Evolutionary conservation across 1,140 invertebrate genomes (phyloP), one percentile per base, ranked within the genome.

Genomic region (Adoxophyes honmai): DNA sequence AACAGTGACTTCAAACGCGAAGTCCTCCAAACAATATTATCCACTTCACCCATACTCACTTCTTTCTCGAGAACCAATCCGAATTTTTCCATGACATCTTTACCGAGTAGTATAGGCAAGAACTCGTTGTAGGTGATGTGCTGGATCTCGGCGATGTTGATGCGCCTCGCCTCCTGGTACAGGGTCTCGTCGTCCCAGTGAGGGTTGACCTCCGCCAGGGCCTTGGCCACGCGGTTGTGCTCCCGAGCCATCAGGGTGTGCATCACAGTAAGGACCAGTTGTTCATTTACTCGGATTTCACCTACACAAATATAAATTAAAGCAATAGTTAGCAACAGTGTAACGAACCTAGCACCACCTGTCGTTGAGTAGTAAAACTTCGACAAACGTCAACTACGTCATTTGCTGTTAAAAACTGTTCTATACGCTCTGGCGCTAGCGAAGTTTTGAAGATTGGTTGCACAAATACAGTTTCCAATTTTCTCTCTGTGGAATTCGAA

Each of bases 101-200:
- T 97, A 9, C 98, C 97, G 4, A 99, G 90, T 6, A 99, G 87
- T 73, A 98, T 96, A 13, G 98, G 98, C 52, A 99, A 85, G 85
- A 97, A 99, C 89, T 99, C 97, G 75, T 97, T 98, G 86, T 94
- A 98, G 0, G 96, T 98, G 37, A 99, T 95, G 70, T 98, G 97
- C 81, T 99, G 97, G 51, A 97, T 94, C 79, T 96, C 92, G 1
- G 97, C 98, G 48, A 97, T 96, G 48, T 95, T 93, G 68, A 99
- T 97, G 38, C 96, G 91, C 62, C 97, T 91, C 0, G 96, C 89
- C 90, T 99, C 97, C 90, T 98, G 97, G 90, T 95, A 99, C 0
- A 99, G 77, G 0, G 93, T 97, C 88, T 98, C 97, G 75, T 98
- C 97, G 74, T 98, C 95, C 97, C 97, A 98, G 73, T 98, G 96